These are phyloP conservation scores for Micromys minutus DNA, from an alignment of 2,113 vertebrate genomes.

Conservation along the genomic window DNA sequence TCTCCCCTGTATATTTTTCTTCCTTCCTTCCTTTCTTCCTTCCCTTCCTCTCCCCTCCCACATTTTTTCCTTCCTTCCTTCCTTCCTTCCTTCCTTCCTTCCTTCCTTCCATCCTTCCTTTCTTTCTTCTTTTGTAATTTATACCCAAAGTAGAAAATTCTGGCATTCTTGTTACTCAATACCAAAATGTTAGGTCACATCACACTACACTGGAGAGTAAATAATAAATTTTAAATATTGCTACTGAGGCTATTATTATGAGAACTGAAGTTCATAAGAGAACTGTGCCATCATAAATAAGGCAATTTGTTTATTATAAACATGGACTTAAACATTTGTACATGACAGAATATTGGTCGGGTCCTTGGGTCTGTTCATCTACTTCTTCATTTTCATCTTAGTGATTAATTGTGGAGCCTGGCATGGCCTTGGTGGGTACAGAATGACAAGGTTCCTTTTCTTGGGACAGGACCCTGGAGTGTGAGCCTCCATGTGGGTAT, in stretches of 20 bases:
- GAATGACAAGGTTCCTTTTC: too few relatives aligned
- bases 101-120: neutral
- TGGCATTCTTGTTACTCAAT: conserved; percentile 8
- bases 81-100: neutral
- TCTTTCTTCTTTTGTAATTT: neutral
- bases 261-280: neutral
- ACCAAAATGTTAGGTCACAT: neutral
- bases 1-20: too few relatives aligned
- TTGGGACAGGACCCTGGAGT: too few relatives aligned
- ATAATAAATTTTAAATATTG: neutral
- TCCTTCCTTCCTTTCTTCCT: neutral
- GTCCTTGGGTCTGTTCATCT: neutral
- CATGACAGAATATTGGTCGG: neutral
- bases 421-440: too few relatives aligned
- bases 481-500: too few relatives aligned
- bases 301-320: too few relatives aligned
- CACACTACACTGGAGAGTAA: neutral
- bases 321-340: neutral
- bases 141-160: neutral
- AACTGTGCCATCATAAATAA: neutral
- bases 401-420: neutral
- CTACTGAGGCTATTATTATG: neutral
- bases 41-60: too few relatives aligned
- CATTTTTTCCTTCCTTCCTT: neutral
- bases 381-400: conserved; percentile 3